Base-by-base conservation (phyloP, 2,113 vertebrate species). In the Urocynchramus pylzowi region DNA sequence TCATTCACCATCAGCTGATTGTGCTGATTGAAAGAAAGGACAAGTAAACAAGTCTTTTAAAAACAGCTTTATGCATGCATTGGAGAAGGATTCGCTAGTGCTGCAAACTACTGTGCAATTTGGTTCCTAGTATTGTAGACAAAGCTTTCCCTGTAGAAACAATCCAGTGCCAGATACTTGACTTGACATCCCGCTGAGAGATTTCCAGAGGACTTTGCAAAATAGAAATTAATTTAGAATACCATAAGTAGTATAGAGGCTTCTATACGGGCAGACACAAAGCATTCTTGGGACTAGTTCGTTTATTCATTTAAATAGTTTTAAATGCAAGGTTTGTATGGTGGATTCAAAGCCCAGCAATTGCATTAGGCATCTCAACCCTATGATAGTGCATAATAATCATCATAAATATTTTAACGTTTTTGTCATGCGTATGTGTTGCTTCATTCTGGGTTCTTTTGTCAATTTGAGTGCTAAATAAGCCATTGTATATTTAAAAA, bases 311-410 rank as follows among this genome's bases (percentile, higher is more conserved):
- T 81, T 91, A 61, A 96, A 86, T 89, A 75, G 76, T 54, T 82
- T 94, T 53, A 50, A 76, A 45, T 73, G 16, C 14, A 89, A 61
- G 47, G 84, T 88, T 63, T 92, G 10, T 84, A 89, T 6, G 6
- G 52, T 49, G 59, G 93, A 96, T 90, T 95, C 84, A 92, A 89
- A 93, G 53, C 47, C 67, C 37, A 68, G 39, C 61, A 94, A 73
- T 37, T 79, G 90, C 71, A 80, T 76, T 94, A 74, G 39, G 31
- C 41, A 37, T 75, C 96, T 92, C 77, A 93, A 75, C 20, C 37
- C 50, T 33, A 56, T 65, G 44, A 71, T 33, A 87, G 42, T 7
- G 5, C 11, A 64, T 45, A 61, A 39, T 33, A 91, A 50, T 67
- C 30, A 65, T 27, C 11, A 79, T 49, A 83, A 89, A 64, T 85